Evolutionary conservation across 2,888 invertebrate genomes (phyloP).

Genomic region (Ophion ellenae): DNA sequence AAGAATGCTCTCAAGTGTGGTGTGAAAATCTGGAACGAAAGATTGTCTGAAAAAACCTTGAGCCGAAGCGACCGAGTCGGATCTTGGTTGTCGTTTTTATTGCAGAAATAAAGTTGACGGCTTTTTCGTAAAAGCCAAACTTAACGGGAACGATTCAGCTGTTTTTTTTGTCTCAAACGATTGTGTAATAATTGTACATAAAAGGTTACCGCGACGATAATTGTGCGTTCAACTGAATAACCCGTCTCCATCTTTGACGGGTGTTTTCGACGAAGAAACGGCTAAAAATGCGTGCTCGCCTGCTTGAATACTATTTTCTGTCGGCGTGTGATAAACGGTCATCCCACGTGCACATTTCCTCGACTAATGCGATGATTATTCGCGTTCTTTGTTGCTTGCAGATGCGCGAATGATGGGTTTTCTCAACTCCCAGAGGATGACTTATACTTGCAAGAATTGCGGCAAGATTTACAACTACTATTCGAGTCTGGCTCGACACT

Average conservation of each 20-base stretch:
- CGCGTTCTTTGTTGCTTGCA: slow-evolving; percentile 71
- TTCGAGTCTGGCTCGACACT: slow-evolving; percentile 82
- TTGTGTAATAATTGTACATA: slow-evolving; percentile 56
- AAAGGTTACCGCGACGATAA: slow-evolving; percentile 35
- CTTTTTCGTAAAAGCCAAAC: neutral
- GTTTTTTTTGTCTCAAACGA: neutral
- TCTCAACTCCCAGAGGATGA: slow-evolving; percentile 73
- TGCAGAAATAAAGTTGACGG: neutral
- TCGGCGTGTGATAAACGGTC: slow-evolving; percentile 6
- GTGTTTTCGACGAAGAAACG: slow-evolving; percentile 32
- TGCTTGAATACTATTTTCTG: slow-evolving; percentile 49
- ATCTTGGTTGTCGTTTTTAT: neutral
- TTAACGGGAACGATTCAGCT: neutral
- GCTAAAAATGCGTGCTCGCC: slow-evolving; percentile 38
- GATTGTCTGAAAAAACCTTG: too few relatives aligned
- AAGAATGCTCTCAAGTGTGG: too few relatives aligned
- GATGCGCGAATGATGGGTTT: slow-evolving; percentile 70
- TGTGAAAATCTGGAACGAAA: too few relatives aligned
- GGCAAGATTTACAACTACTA: slow-evolving; percentile 84
- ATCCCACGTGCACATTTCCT: neutral
- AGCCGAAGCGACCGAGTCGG: neutral
- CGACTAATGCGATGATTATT: slow-evolving; percentile 38
- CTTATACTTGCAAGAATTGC: slow-evolving; percentile 83
- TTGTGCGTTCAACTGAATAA: slow-evolving; percentile 41
- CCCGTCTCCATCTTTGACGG: neutral